Conservation (phyloP, 2,113 vertebrate species). For the Aspiorhynchus laticeps region DNA sequence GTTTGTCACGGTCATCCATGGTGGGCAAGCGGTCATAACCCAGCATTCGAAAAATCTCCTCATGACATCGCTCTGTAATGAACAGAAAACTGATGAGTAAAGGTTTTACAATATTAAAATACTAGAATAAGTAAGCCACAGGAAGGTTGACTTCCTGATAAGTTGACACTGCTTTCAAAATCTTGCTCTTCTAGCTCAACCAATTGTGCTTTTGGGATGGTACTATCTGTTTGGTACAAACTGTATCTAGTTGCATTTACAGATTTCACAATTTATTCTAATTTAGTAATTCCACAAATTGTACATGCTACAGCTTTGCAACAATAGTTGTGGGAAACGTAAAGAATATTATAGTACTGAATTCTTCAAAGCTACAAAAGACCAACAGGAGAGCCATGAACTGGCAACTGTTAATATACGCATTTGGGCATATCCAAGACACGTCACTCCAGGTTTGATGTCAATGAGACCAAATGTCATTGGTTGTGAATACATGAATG, state of each 20-base stretch:
- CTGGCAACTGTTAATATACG: neutral
- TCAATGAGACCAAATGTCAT: neutral
- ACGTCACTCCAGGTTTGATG: neutral
- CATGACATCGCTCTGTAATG: constrained; percentile 46
- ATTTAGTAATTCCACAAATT: neutral
- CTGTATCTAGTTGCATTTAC: neutral
- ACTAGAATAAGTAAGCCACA: no score
- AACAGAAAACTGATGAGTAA: neutral
- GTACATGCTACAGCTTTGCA: neutral
- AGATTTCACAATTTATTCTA: neutral
- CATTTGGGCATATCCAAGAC: neutral
- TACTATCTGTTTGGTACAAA: neutral
- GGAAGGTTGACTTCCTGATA: neutral
- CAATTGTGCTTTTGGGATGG: neutral
- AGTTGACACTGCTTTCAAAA: neutral
- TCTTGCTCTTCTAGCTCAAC: neutral
- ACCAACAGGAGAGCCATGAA: neutral
- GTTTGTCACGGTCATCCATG: constrained; percentile 43
- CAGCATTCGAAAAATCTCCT: constrained; percentile 46
- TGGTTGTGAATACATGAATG: neutral
- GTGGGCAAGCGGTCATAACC: constrained; percentile 46
- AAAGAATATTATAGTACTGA: neutral
- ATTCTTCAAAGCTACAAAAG: neutral
- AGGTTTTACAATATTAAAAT: neutral
- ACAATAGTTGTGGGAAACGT: neutral